Evolutionary conservation across 2,113 vertebrate genomes (phyloP), one percentile per base, ranked within the genome.

Genomic region (Eptesicus fuscus): DNA sequence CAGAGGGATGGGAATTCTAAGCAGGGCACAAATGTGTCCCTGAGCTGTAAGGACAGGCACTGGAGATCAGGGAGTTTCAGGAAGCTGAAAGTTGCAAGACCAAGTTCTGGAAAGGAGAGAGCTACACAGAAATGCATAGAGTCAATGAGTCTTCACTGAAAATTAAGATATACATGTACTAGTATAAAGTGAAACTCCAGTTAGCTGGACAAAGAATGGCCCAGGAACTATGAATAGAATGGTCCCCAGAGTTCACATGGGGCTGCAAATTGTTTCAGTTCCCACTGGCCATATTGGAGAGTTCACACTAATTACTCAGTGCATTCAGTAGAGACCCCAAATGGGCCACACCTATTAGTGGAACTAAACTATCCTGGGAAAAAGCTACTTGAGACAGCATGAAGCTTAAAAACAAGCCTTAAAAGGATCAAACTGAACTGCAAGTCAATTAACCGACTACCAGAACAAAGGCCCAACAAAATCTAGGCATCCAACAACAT

Each of bases 331-430:
- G n/a, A 90, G 49, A 65, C 28, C 77, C 59, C 35, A n/a, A 28
- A 94, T 53, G 7, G 25, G n/a, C 23, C 71, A 65, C 18, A 65
- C 1, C 44, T 35, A 77, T 32, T 8, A 63, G 13, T 7, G 1
- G 67, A 73, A 23, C 20, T n/a, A 53, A 63, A 30, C n/a, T 44
- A 49, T 4, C 13, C 32, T 11, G 2, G 37, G 8, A 12, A 82
- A 91, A 67, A 47, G 30, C 25, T 86, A 79, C n/a, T 35, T 91
- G 79, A 95, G 59, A 93, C 12, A 67, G 18, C 23, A 37, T 37
- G 63, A 77, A 79, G 44, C 25, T 88, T 78, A 87, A 93, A 93
- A 49, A 73, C 20, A 95, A 87, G 70, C 22, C n/a, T 56, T 76
- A 25, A 91, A 95, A 93, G n/a, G 13, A 83, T 59, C 51, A 86